Evolutionary conservation across 1,140 invertebrate genomes (phyloP).

Genomic region (Drosophila ohnishii): DNA sequence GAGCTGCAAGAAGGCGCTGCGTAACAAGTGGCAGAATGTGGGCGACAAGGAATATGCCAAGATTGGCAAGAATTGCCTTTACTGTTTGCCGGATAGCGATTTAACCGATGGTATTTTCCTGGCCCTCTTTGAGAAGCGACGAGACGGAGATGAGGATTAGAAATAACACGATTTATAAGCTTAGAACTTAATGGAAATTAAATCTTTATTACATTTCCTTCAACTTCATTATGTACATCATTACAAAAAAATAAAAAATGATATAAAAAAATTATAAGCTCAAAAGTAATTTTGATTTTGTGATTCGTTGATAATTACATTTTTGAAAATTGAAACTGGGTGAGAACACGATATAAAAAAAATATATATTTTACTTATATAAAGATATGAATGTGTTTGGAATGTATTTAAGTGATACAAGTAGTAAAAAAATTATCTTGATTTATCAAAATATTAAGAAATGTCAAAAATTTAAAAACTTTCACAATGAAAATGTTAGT

Average conservation of each 20-base stretch:
- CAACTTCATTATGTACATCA: conserved; percentile 38
- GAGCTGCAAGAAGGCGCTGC: conserved; percentile 85
- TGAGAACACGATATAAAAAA: conserved; percentile 41
- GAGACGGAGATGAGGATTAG: conserved; percentile 56
- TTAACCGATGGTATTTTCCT: conserved; percentile 97
- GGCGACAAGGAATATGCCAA: conserved; percentile 86
- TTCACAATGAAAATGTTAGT: conserved; percentile 49
- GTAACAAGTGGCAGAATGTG: conserved; percentile 87
- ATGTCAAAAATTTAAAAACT: conserved; percentile 67
- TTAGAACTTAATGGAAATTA: conserved; percentile 32
- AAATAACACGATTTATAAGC: not conserved
- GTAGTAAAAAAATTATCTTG: conserved; percentile 56
- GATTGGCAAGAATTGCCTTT: conserved; percentile 90
- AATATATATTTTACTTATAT: conserved; percentile 55
- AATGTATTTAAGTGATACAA: conserved; percentile 45
- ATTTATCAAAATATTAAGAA: conserved; percentile 32
- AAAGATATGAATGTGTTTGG: conserved; percentile 21
- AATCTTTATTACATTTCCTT: conserved; percentile 38
- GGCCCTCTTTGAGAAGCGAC: conserved; percentile 90
- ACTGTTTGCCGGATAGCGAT: conserved; percentile 89
- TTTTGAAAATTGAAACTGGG: not conserved
- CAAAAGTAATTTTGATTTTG: conserved; percentile 17
- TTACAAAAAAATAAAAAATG: conserved; percentile 36
- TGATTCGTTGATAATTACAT: conserved; percentile 4
- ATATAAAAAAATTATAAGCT: conserved; percentile 6